Percentiles rank a stretch among this genome's conserved stretches.
phyloP scores from a whole-genome alignment of 2,113 vertebrate species.

The Osmerus eperlanus region DNA sequence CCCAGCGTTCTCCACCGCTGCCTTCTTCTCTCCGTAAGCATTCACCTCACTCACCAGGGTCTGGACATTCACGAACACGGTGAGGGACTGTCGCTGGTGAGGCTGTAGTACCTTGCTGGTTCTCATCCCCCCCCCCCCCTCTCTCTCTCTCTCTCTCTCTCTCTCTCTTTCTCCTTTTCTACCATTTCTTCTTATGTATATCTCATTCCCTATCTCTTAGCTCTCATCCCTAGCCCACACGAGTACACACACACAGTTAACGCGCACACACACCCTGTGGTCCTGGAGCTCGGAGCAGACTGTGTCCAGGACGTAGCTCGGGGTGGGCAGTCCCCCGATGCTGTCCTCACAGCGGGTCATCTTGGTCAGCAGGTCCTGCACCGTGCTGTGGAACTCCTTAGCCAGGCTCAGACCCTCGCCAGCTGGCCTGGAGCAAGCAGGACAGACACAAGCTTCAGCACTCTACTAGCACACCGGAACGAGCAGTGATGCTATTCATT shows the following conservation, averaged over 20 bases:
- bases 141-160: no score
- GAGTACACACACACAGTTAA: background rate
- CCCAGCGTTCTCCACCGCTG: constrained; percentile 63
- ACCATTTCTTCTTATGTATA: background rate
- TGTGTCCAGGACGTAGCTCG: constrained; percentile 79
- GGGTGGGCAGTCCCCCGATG: constrained; percentile 60
- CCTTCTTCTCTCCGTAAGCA: constrained; percentile 66
- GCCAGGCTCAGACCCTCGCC: constrained; percentile 76
- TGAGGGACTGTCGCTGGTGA: no score
- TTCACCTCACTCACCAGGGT: constrained; percentile 70
- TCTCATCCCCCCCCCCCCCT: no score
- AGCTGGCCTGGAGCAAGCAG: constrained; percentile 69
- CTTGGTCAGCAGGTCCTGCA: constrained; percentile 81
- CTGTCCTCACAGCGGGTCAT: constrained; percentile 74
- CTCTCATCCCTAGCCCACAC: background rate
- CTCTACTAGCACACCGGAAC: no score
- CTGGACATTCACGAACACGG: constrained; percentile 47
- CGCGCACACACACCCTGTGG: constrained; percentile 67
- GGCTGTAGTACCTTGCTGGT: no score
- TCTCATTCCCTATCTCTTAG: no score
- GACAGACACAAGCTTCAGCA: background rate
- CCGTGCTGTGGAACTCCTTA: constrained; percentile 79
- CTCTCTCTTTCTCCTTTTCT: no score
- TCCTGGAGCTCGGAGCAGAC: constrained; percentile 77
- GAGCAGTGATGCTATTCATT: no score